A percentile compares a stretch with the other conserved stretches of the same genome.
Evolutionary conservation across 2,888 invertebrate species (phyloP).

Genomic region (Andrena praecox): DNA sequence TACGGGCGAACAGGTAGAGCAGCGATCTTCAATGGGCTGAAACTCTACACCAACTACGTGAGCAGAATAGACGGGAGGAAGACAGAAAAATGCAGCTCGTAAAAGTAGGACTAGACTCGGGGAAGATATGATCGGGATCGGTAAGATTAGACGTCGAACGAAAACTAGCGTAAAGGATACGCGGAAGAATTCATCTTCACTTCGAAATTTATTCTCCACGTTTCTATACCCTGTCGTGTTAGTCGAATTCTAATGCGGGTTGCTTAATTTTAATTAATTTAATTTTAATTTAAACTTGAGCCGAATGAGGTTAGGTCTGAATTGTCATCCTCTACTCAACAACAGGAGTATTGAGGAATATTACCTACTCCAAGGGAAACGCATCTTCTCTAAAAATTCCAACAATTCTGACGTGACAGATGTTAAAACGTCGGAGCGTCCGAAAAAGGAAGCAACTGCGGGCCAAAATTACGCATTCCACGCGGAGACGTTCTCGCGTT

Average conservation of each 20-base stretch:
- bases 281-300: not conserved
- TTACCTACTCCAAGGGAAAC: not conserved
- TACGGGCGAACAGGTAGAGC: slow-evolving; percentile 68
- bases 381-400: not conserved
- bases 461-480: slow-evolving; percentile 40
- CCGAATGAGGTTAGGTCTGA: not conserved
- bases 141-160: too few species aligned
- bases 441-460: not conserved
- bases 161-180: not conserved
- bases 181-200: not conserved
- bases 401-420: not conserved
- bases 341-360: not conserved
- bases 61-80: not conserved
- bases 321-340: not conserved
- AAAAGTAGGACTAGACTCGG: not conserved
- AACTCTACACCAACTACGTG: slow-evolving; percentile 9
- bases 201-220: not conserved
- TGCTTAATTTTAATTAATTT: not conserved
- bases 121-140: not conserved
- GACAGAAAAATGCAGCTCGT: not conserved
- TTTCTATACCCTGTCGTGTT: too few species aligned
- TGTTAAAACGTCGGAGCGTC: too few species aligned
- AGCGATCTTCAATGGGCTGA: slow-evolving; percentile 62
- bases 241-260: not conserved
- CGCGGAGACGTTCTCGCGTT: slow-evolving; percentile 31